phyloP scores from a whole-genome alignment of 2,888 invertebrate genomes.

The Dendrolimus pini region DNA sequence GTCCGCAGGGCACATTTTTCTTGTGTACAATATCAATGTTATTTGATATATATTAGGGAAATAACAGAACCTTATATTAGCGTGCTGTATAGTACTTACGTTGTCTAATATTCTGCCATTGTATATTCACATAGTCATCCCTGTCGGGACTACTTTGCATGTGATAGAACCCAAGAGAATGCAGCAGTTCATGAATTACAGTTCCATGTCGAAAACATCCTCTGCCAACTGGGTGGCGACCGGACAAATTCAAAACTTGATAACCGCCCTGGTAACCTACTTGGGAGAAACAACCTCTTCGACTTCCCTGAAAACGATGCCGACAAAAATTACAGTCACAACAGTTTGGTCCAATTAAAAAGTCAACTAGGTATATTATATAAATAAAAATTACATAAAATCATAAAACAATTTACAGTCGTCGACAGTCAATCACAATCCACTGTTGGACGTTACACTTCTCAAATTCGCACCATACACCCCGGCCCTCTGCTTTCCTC shows the following conservation, averaged over 20 bases:
- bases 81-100: conserved; percentile 47
- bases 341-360: too few relatives aligned
- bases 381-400: too few relatives aligned
- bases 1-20: too few relatives aligned
- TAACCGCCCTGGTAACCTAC: conserved; percentile 68
- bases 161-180: conserved; percentile 88
- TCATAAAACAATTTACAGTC: too few relatives aligned
- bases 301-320: conserved; percentile 43
- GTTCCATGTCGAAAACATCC: conserved; percentile 80
- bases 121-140: conserved; percentile 83
- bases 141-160: conserved; percentile 88
- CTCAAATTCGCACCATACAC: too few relatives aligned
- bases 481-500: too few relatives aligned
- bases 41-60: too few relatives aligned
- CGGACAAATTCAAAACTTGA: conserved; percentile 75
- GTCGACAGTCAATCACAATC: too few relatives aligned
- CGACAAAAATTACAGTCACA: not conserved
- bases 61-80: too few relatives aligned
- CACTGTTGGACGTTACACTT: too few relatives aligned
- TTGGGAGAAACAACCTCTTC: conserved; percentile 67
- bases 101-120: conserved; percentile 82
- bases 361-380: too few relatives aligned
- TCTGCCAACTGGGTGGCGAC: conserved; percentile 71
- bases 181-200: conserved; percentile 87
- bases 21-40: too few relatives aligned